Percentiles rank a stretch among this genome's conserved stretches.
These are phyloP conservation scores for Neocrepidodera transversa DNA, from an alignment of 2,888 invertebrate genomes.

Conservation along the genomic window DNA sequence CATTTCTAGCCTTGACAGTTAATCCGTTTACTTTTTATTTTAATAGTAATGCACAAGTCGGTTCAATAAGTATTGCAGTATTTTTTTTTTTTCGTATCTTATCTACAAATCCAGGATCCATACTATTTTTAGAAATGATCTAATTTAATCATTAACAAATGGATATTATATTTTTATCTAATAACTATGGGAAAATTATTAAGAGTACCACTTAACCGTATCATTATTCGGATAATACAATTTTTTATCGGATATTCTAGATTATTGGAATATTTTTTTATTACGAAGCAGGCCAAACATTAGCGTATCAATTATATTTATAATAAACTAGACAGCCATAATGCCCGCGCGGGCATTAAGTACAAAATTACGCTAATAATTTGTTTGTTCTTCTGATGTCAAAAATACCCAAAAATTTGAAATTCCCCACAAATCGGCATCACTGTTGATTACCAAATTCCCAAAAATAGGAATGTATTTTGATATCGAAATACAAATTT, in stretches of 20 bases:
- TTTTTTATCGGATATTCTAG: not conserved
- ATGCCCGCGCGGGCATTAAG: too few relatives aligned
- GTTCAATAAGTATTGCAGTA: conserved; percentile 4
- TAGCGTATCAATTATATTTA: too few relatives aligned
- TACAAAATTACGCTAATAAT: too few relatives aligned
- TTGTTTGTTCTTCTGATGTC: too few relatives aligned
- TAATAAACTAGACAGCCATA: too few relatives aligned
- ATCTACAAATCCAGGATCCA: conserved; percentile 4
- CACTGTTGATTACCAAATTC: too few relatives aligned
- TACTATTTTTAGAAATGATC: conserved; percentile 12
- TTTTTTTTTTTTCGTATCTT: conserved; percentile 12
- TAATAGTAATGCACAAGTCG: conserved; percentile 17
- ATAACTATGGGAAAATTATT: not conserved
- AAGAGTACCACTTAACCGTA: not conserved
- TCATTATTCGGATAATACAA: not conserved
- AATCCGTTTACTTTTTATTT: conserved; percentile 22
- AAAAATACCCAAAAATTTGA: too few relatives aligned
- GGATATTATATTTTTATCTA: not conserved
- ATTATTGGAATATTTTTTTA: not conserved
- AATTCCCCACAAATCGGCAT: too few relatives aligned
- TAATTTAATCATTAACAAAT: conserved; percentile 1
- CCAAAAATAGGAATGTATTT: too few relatives aligned
- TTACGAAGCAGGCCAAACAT: too few relatives aligned
- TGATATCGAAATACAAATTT: too few relatives aligned
- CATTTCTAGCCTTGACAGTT: conserved; percentile 16